phyloP scores from a whole-genome alignment of 2,113 vertebrate genomes.

The Gallinago media region DNA sequence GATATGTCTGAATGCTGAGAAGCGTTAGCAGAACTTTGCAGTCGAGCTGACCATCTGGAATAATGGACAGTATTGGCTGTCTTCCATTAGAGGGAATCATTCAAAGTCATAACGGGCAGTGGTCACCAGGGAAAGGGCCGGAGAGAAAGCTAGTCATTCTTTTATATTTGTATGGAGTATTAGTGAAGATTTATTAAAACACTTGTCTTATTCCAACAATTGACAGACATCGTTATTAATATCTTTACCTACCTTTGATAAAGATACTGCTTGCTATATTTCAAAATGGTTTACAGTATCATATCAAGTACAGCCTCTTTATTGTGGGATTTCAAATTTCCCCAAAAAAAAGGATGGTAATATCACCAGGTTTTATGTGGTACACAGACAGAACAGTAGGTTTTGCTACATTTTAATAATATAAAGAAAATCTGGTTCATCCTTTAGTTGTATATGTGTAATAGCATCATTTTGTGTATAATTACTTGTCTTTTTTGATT shows the following conservation, averaged over 20 bases:
- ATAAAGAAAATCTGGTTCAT: not conserved
- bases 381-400: not conserved
- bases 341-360: not conserved
- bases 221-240: constrained; percentile 59
- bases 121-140: constrained; percentile 18
- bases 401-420: not conserved
- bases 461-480: constrained; percentile 54
- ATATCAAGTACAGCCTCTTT: constrained; percentile 23
- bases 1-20: constrained; percentile 24
- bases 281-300: constrained; percentile 36
- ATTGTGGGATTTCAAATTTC: not conserved
- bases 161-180: constrained; percentile 65
- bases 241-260: constrained; percentile 65
- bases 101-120: constrained; percentile 52
- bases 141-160: constrained; percentile 59
- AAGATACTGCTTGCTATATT: constrained; percentile 45
- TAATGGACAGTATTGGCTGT: constrained; percentile 54
- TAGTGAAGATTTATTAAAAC: constrained; percentile 76
- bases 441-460: not conserved
- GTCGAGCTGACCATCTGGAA: constrained; percentile 58
- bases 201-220: constrained; percentile 58
- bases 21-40: constrained; percentile 50
- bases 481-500: constrained; percentile 61
- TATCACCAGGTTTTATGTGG: not conserved
- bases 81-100: constrained; percentile 59